Percentiles rank a stretch among this genome's conserved stretches.
Evolutionary conservation across 1,140 invertebrate genomes (phyloP).

Genomic region (Panagrolaimus sp.): DNA sequence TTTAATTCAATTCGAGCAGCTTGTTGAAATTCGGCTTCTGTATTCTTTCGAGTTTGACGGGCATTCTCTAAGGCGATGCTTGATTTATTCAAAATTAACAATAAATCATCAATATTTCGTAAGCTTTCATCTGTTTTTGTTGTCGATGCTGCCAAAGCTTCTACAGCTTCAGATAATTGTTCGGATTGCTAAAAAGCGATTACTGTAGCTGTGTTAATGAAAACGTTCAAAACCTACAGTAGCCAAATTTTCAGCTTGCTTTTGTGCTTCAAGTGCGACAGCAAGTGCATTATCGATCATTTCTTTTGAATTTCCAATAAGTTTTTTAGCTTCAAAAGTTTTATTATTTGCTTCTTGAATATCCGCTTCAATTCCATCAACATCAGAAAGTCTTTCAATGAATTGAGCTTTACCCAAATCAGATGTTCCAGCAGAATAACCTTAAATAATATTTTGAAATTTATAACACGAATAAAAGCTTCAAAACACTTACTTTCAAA

Average conservation of each 20-base stretch:
- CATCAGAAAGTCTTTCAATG: not conserved
- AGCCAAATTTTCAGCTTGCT: not conserved
- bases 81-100: no score
- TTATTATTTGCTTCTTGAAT: not conserved
- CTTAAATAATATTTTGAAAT: not conserved
- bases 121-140: no score
- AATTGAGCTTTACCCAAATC: not conserved
- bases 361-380: not conserved
- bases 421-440: not conserved
- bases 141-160: no score
- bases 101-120: no score
- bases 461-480: not conserved
- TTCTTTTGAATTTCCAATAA: not conserved
- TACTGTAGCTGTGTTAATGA: not conserved
- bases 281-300: not conserved
- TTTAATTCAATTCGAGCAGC: no score
- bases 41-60: no score
- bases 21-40: no score
- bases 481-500: no score
- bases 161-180: not conserved
- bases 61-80: no score
- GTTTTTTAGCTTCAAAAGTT: not conserved
- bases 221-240: not conserved
- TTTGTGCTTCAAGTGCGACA: not conserved
- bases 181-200: not conserved